Percentiles rank a stretch among this genome's conserved stretches.
These are phyloP conservation scores for Phocoena phocoena DNA, from an alignment of 2,113 vertebrate genomes.

Conservation along the genomic window DNA sequence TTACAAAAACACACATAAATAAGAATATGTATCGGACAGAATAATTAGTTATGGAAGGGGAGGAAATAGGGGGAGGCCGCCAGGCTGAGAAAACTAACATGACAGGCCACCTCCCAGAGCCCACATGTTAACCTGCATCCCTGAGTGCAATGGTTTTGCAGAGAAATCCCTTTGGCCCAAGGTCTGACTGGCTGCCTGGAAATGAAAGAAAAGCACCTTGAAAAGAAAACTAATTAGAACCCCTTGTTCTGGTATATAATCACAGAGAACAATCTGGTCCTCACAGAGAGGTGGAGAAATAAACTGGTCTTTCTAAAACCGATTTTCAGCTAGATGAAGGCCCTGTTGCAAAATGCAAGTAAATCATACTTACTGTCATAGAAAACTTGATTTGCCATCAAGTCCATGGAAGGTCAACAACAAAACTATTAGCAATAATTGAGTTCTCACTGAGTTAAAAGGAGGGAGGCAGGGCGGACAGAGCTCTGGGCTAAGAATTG, in stretches of 20 bases:
- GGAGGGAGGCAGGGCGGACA: neutral
- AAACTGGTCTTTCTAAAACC: conserved; percentile 32
- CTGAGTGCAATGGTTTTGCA: neutral
- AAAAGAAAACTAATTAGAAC: conserved; percentile 71
- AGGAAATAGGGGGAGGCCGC: neutral
- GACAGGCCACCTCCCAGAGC: neutral
- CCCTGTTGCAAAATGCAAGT: conserved; percentile 29
- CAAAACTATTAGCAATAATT: neutral
- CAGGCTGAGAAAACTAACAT: neutral
- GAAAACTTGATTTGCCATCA: conserved; percentile 12
- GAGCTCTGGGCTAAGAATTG: neutral
- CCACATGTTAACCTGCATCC: neutral
- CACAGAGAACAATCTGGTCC: conserved; percentile 1
- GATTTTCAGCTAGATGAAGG: conserved; percentile 38
- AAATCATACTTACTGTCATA: conserved; percentile 20
- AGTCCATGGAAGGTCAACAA: neutral
- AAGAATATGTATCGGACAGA: neutral
- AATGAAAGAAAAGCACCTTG: conserved; percentile 63
- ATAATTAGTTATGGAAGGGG: neutral
- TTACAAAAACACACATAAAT: neutral
- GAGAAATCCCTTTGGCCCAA: neutral
- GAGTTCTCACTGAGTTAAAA: conserved; percentile 13
- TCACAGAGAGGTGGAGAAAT: neutral
- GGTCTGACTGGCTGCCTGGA: conserved; percentile 5
- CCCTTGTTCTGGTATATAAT: conserved; percentile 34